Base-by-base conservation (phyloP, 2,888 invertebrate species). In the Psylliodes chrysocephalus region DNA sequence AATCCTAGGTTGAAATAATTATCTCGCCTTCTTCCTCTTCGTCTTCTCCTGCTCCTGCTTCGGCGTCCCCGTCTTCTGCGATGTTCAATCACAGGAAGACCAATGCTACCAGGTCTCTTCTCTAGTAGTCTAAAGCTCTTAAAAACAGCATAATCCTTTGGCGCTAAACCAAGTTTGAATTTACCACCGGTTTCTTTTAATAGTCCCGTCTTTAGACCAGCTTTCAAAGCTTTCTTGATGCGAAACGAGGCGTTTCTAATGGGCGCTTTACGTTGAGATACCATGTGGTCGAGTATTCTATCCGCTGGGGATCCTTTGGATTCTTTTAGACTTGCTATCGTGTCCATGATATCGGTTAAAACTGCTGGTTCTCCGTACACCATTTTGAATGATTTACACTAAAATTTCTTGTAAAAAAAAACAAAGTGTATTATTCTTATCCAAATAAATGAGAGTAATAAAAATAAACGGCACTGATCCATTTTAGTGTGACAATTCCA, bases 261-360 rank as follows among this genome's bases (percentile, higher is more conserved):
- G 0, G 55, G 60, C 1, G 38, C 25, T 12, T 30, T 44, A 3
- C 47, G 49, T 10, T 42, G 42, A 33, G 51, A 33, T 2, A 44
- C 42, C 10, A 64, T 46, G 10, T 47, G 42, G 10, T 60, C 49
- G 5, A 60, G 19, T 14, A 64, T 64, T 33, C 22, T 56, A 30
- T 55, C 44, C 4, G 51, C 40, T 12, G 47, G 51, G 1, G 64
- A 64, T 17, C 64, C 64, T 19, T 55, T 54, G 14, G 55, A 25
- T 8, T 64, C 64, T 18, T 30, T 55, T 14, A 64, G 15, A 2
- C 38, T 19, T n/a, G 55, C 60, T n/a, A 64, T 64, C 33, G 60
- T 64, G 51, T 60, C 60, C 60, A 64, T 52, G 17, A 64, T 51
- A 14, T 60, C 47, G 0, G 53, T 38, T 18, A 64, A 28, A 15